Evolutionary conservation across 2,888 invertebrate genomes (phyloP), one percentile per base, ranked within the genome.

Genomic region (Epinotia nisella): DNA sequence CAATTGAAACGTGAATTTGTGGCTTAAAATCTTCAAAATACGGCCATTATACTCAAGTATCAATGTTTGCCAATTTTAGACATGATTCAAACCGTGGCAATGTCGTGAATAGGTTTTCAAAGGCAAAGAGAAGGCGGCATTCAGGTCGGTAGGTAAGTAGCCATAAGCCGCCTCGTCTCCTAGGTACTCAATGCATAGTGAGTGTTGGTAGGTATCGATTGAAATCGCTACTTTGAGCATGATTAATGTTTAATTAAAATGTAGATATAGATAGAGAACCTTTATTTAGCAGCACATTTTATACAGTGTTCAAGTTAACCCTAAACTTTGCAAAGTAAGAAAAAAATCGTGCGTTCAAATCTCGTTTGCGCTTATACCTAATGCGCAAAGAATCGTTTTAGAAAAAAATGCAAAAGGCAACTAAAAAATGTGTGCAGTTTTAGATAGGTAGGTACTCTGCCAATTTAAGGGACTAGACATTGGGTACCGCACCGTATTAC

Each of bases 41-140:
- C 61, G 0, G 35, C 41, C 41, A 66, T 66, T 66, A 56, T 29
- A 35, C 35, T 7, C 17, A 29, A 17, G 19, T 21, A 61, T 35
- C 53, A 55, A 65, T 55, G 19, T 65, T 55, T 39, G 55, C 55
- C n/a, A 66, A 55, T 56, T 56, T 51, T 24, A 21, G n/a, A 39
- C 21, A 39, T 3, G 55, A 66, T 55, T 55, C 55, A 9, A 55
- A 56, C 39, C 19, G 61, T 62, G 53, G 21, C 11, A 17, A 66
- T 41, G 55, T 19, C 39, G 21, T 66, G 66, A 56, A 66, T 41
- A 66, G 66, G 55, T 56, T 66, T 41, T 41, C 41, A 21, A 41
- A 15, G 9, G 21, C 55, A 41, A 58, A 58, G 55, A 35, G 55
- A 55, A 66, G 55, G 55, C 55, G 55, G 11, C n/a, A 41, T 66